phyloP scores from a whole-genome alignment of 92 coral and sea anemone species.

The Pocillopora meandrina region DNA sequence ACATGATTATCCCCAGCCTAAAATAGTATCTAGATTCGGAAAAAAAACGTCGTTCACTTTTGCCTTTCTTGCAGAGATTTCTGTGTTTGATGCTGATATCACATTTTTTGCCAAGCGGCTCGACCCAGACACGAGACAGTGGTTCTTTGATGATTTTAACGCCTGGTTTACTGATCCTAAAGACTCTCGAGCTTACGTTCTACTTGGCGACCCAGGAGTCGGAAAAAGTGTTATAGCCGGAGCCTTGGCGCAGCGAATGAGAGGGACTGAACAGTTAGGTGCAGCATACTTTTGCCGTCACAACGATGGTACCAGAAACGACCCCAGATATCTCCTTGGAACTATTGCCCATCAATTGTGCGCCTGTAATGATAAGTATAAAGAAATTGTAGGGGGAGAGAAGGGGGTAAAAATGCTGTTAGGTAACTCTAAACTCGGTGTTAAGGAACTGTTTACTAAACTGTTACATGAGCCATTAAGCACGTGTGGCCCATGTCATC shows the following conservation, averaged over 20 bases:
- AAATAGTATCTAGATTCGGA: no score
- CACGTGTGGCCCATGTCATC: neutral
- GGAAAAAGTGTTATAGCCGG: slow-evolving; percentile 65
- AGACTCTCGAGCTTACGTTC: slow-evolving; percentile 55
- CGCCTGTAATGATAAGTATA: slow-evolving; percentile 27
- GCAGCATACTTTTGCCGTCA: slow-evolving; percentile 59
- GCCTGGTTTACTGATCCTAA: slow-evolving; percentile 45
- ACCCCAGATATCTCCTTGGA: slow-evolving; percentile 50
- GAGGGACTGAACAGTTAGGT: slow-evolving; percentile 16
- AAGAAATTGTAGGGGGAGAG: slow-evolving; percentile 25
- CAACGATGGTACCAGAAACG: slow-evolving; percentile 40
- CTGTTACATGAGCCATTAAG: slow-evolving; percentile 55
- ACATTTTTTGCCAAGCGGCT: slow-evolving; percentile 13
- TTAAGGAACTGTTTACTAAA: slow-evolving; percentile 50
- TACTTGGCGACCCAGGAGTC: slow-evolving; percentile 62
- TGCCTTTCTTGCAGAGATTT: slow-evolving; percentile 20
- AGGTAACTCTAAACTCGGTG: slow-evolving; percentile 28
- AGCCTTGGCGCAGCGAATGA: slow-evolving; percentile 36
- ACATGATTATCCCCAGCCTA: no score
- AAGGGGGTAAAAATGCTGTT: slow-evolving; percentile 20
- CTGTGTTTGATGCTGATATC: slow-evolving; percentile 46
- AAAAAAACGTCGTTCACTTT: neutral
- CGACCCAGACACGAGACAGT: slow-evolving; percentile 48
- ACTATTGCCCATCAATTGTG: slow-evolving; percentile 42
- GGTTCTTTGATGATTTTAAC: slow-evolving; percentile 49